These are phyloP conservation scores for Cyrtonyx montezumae DNA, from an alignment of 2,113 vertebrate genomes.

Conservation along the genomic window DNA sequence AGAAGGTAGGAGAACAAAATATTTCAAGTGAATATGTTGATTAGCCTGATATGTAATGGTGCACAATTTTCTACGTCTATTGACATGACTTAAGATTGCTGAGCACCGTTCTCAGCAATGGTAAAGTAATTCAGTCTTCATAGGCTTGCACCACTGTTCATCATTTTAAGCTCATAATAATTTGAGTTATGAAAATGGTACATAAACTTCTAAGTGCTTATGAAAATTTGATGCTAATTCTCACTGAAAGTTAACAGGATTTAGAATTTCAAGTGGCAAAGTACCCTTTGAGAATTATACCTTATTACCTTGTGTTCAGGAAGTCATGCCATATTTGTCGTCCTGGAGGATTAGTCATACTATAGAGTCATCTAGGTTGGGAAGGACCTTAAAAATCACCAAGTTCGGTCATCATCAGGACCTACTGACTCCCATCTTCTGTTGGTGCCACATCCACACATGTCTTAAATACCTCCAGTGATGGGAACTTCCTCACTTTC, in stretches of 20 bases:
- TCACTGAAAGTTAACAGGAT: conserved; percentile 3
- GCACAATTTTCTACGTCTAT: not conserved
- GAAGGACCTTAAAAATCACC: not conserved
- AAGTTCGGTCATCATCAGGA: not conserved
- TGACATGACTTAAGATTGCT: not conserved
- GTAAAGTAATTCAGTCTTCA: not conserved
- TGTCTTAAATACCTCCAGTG: not conserved
- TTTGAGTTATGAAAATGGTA: not conserved
- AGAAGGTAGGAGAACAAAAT: not conserved
- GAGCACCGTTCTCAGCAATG: not conserved
- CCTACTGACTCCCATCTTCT: not conserved
- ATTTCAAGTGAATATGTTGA: not conserved
- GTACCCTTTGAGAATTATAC: not conserved
- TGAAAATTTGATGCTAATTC: not conserved
- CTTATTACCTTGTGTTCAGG: not conserved
- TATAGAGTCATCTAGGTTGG: not conserved
- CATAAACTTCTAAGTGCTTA: not conserved
- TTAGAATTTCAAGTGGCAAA: conserved; percentile 10
- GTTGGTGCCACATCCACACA: not conserved
- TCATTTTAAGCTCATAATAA: not conserved
- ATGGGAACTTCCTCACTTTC: not conserved
- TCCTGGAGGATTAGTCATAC: not conserved
- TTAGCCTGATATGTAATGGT: not conserved
- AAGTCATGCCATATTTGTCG: not conserved
- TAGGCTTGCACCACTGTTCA: not conserved